These are phyloP conservation scores for Phylloscopus trochiloides DNA, from an alignment of 2,113 vertebrate genomes.

Conservation along the genomic window DNA sequence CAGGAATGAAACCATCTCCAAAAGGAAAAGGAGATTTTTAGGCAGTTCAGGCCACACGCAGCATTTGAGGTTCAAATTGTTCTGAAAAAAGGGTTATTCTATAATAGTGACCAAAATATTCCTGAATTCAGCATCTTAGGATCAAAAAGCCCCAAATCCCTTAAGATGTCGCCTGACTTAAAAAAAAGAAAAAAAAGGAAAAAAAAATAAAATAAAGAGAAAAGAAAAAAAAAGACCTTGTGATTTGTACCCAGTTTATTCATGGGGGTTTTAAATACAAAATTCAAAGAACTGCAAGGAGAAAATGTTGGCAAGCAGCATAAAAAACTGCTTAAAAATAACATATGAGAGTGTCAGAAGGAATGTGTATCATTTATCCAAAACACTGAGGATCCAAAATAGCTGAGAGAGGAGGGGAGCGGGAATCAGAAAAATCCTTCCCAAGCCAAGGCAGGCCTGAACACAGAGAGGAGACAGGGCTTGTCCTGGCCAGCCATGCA, in stretches of 20 bases:
- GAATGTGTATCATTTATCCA: background rate
- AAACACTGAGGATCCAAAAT: background rate
- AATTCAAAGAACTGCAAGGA: constrained; percentile 10
- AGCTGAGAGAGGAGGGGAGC: background rate
- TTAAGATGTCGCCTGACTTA: background rate
- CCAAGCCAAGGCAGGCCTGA: background rate
- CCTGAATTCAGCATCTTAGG: background rate
- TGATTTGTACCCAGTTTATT: background rate
- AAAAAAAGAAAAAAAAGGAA: background rate
- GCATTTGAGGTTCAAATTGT: background rate
- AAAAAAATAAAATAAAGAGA: background rate
- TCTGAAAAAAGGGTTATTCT: background rate
- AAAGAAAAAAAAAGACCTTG: background rate
- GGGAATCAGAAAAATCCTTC: background rate
- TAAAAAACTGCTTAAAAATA: constrained; percentile 34
- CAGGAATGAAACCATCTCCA: background rate
- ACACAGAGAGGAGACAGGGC: background rate
- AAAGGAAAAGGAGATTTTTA: background rate
- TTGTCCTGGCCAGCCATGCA: background rate
- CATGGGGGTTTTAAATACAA: background rate
- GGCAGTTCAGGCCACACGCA: background rate
- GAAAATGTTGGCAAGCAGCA: constrained; percentile 28
- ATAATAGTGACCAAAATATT: background rate
- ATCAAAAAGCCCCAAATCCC: constrained; percentile 1
- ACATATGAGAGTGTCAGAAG: constrained; percentile 9